Conservation (phyloP, 2,888 invertebrate genomes). For the Cerastis rubricosa region DNA sequence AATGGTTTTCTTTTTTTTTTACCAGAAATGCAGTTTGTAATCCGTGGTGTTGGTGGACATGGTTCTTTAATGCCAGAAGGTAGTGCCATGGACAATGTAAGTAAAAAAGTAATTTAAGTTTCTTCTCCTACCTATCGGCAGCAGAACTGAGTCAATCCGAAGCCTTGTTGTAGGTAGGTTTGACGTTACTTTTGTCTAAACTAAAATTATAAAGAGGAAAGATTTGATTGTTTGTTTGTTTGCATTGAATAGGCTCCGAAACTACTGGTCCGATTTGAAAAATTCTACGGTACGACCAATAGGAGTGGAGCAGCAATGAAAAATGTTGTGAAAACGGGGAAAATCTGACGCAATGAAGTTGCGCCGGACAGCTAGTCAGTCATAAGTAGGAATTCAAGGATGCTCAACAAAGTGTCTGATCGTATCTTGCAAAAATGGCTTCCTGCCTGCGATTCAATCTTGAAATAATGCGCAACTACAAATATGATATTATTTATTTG, state of each 20-base stretch:
- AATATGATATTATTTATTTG: not conserved
- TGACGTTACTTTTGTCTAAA: not conserved
- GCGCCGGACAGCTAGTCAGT: too few relatives aligned
- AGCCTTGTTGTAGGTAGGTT: not conserved
- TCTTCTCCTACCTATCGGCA: not conserved
- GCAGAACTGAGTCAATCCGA: not conserved
- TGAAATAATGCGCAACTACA: not conserved
- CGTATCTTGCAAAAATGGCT: not conserved
- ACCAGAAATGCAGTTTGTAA: constrained; percentile 90
- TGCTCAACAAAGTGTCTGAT: not conserved
- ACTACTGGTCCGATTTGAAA: too few relatives aligned
- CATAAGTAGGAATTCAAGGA: not conserved
- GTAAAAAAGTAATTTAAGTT: not conserved
- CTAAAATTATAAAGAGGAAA: too few relatives aligned
- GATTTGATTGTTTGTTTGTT: too few relatives aligned
- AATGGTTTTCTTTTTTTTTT: constrained; percentile 4
- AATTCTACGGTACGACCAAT: too few relatives aligned
- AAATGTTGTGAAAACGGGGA: too few relatives aligned
- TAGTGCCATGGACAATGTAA: constrained; percentile 94
- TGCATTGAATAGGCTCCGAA: too few relatives aligned
- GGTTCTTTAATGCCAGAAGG: constrained; percentile 94
- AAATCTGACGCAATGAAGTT: too few relatives aligned
- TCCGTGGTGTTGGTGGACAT: constrained; percentile 95
- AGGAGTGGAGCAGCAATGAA: too few relatives aligned
- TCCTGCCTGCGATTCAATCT: not conserved